A percentile compares a stretch with the other conserved stretches of the same genome.
Conservation (phyloP, 2,797 vertebrate genomes). For the Etheostoma nigrum region DNA sequence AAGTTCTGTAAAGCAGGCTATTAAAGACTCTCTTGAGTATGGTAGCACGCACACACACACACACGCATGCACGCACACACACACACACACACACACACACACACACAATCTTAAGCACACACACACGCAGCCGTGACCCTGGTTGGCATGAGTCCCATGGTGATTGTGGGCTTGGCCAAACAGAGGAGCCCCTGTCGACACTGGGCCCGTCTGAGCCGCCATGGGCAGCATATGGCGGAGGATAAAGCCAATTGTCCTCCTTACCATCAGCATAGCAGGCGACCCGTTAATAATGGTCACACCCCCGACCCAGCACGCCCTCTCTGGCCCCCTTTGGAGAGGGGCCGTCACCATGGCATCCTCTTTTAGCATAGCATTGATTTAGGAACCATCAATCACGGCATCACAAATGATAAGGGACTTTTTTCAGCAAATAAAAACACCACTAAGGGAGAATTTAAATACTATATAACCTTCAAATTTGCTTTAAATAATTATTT, state of each 20-base stretch:
- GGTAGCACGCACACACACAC: conserved; percentile 54
- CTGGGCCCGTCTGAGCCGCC: conserved; percentile 83
- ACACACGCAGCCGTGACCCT: conserved; percentile 73
- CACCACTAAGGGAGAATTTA: conserved; percentile 29
- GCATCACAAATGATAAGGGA: conserved; percentile 75
- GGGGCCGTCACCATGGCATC: conserved; percentile 78
- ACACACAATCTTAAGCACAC: conserved; percentile 17
- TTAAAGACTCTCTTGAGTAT: conserved; percentile 81
- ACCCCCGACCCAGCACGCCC: conserved; percentile 83
- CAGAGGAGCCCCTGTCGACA: conserved; percentile 84
- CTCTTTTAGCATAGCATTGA: conserved; percentile 81
- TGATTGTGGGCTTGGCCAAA: conserved; percentile 86
- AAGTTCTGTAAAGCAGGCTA: conserved; percentile 81
- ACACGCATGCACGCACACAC: conserved; percentile 34
- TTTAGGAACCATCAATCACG: conserved; percentile 83
- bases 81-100: conserved; percentile 32
- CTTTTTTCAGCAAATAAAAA: conserved; percentile 53
- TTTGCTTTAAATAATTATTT: conserved; percentile 15
- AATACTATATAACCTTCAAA: conserved; percentile 27
- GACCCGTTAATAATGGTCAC: conserved; percentile 89
- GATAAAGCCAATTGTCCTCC: conserved; percentile 89
- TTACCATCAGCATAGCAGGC: conserved; percentile 85
- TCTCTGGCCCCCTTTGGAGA: conserved; percentile 74
- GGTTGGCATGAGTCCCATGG: conserved; percentile 85
- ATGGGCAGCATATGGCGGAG: conserved; percentile 87